Evolutionary conservation across 2,888 invertebrate genomes (phyloP).

Genomic region (Drosophila stalkeri): DNA sequence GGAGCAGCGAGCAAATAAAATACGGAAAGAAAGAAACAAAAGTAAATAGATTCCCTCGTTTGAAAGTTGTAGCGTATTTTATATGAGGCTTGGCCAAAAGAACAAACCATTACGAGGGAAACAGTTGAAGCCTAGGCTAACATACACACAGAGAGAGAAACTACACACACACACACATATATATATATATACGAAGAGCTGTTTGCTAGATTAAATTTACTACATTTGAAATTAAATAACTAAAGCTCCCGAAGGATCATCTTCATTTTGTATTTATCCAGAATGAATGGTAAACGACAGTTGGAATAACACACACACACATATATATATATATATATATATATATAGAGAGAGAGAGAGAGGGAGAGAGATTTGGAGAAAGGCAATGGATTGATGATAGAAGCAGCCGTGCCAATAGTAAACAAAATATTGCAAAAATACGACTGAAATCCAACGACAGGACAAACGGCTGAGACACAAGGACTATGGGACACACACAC

Average conservation of each 20-base stretch:
- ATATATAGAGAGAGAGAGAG: conserved; percentile 5
- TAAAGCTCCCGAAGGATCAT: conserved; percentile 81
- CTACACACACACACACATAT: not conserved
- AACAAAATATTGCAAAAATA: conserved; percentile 73
- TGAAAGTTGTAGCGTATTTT: conserved; percentile 61
- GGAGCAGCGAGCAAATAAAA: conserved; percentile 40
- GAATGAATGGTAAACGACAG: conserved; percentile 80
- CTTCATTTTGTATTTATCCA: conserved; percentile 82
- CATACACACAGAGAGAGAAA: conserved; percentile 14
- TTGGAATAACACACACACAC: conserved; percentile 66
- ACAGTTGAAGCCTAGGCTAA: conserved; percentile 31
- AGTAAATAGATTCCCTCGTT: conserved; percentile 56
- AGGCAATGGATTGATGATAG: conserved; percentile 66
- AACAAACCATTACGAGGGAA: conserved; percentile 13
- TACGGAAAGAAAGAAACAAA: conserved; percentile 6
- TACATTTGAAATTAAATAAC: conserved; percentile 81
- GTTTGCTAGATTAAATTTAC: conserved; percentile 80
- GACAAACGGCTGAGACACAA: conserved; percentile 26
- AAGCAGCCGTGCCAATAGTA: conserved; percentile 59
- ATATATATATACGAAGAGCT: conserved; percentile 40
- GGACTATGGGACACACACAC: not conserved
- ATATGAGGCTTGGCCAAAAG: conserved; percentile 43
- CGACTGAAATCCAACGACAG: conserved; percentile 64
- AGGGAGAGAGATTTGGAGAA: conserved; percentile 23
- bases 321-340: not conserved